phyloP scores from a whole-genome alignment of 92 coral and sea anemone genomes.

The Parazoanthus darwini region DNA sequence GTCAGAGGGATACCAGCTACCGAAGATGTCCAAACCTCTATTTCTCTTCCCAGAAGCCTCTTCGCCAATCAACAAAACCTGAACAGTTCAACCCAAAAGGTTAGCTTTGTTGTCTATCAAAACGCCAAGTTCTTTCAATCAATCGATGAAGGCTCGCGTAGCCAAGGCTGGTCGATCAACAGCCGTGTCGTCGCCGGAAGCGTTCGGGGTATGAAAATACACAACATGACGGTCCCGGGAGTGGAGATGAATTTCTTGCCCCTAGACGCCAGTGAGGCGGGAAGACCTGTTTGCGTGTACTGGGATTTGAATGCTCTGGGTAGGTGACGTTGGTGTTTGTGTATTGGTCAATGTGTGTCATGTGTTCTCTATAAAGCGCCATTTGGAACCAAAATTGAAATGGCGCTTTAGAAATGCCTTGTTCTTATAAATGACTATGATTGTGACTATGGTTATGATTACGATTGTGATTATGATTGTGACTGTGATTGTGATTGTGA shows the following conservation, averaged over 20 bases:
- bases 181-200: conserved; percentile 64
- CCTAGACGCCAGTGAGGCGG: background rate
- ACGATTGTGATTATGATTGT: too few species aligned
- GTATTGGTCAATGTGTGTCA: too few species aligned
- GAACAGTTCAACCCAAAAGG: conserved; percentile 43
- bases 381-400: too few species aligned
- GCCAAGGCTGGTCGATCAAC: conserved; percentile 27
- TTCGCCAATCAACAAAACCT: conserved; percentile 46
- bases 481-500: too few species aligned
- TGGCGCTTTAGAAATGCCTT: too few species aligned
- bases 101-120: conserved; percentile 75
- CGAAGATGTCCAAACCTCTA: conserved; percentile 62
- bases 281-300: conserved; percentile 48
- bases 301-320: conserved; percentile 63
- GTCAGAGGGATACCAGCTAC: conserved; percentile 34
- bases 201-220: conserved; percentile 49
- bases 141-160: conserved; percentile 44
- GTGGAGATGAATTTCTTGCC: conserved; percentile 60
- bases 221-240: conserved; percentile 51
- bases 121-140: conserved; percentile 78
- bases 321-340: background rate
- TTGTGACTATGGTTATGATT: too few species aligned
- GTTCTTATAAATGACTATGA: too few species aligned
- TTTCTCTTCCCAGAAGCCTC: conserved; percentile 55
- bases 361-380: too few species aligned